Conservation (phyloP, 2,888 invertebrate species). For the Cepaea hortensis region DNA sequence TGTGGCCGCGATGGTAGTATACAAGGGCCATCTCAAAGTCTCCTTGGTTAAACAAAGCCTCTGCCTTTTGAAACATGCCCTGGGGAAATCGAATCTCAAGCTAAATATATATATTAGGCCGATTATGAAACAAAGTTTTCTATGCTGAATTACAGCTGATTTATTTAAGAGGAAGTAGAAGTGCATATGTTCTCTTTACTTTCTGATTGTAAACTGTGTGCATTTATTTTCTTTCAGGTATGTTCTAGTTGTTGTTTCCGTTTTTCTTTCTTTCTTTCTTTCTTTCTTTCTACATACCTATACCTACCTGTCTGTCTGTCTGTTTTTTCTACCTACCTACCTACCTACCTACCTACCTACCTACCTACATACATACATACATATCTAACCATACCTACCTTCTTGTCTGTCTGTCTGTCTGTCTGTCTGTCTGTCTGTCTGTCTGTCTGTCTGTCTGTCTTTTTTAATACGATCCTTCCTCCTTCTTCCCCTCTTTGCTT, state of each 20-base stretch:
- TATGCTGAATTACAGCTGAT: no score
- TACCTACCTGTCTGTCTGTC: no score
- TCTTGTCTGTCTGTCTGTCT: neutral
- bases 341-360: no score
- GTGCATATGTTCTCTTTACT: neutral
- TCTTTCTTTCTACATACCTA: no score
- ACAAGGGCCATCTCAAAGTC: conserved; percentile 95
- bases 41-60: conserved; percentile 92
- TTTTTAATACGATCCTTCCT: no score
- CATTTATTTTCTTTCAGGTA: neutral
- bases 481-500: no score
- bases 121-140: neutral
- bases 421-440: no score
- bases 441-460: no score
- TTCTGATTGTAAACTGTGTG: neutral
- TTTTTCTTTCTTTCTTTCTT: neutral
- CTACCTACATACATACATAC: no score
- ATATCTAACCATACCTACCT: no score
- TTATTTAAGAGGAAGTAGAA: no score
- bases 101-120: neutral
- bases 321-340: no score
- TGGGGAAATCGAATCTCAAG: conserved; percentile 37
- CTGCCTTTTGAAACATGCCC: conserved; percentile 93
- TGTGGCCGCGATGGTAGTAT: conserved; percentile 91
- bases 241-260: neutral